Evolutionary conservation across 2,888 invertebrate genomes (phyloP), one percentile per base, ranked within the genome.

Genomic region (Leptopilina drosophilae): DNA sequence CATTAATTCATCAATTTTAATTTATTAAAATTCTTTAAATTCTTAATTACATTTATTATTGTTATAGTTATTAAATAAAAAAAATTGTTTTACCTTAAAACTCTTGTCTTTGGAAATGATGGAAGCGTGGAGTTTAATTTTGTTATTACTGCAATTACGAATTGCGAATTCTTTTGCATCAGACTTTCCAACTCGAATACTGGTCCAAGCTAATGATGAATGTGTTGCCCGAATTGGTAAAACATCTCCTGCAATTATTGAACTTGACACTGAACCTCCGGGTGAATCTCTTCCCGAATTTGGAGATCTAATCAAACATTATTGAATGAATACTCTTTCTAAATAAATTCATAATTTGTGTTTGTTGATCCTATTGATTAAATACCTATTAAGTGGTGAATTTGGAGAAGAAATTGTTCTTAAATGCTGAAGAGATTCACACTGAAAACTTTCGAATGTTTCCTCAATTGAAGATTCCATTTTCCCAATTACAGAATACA

Each of bases 171-270:
- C 93, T 84, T 94, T 94, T 0, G 91, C 92, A 0, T 92, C 92
- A 20, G 91, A 92, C 82, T 93, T 94, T 49, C 94, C 93, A 11
- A 93, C 87, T 87, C 93, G 93, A 2, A 94, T 89, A 84, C 94
- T 94, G 46, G 93, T 94, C 94, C 94, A 95, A 15, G 94, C 92
- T 7, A 95, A 85, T 82, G 94, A 93, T 9, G 92, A 91, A 64
- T 93, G 93, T 0, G 94, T 94, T 1, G 94, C 93, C 86, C 94
- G 93, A 12, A 95, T 91, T 0, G 94, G 94, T 81, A 92, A 88
- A 49, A 86, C 85, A 59, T 88, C 87, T 26, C 89, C 89, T 14
- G 85, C 83, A 14, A 88, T 87, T 3, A 90, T 88, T 5, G 86
- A 85, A 53, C 88, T 87, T 7, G 91, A 90, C 40, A 85, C 87